phyloP scores from a whole-genome alignment of 2,113 vertebrate genomes.

The Zeus faber region DNA sequence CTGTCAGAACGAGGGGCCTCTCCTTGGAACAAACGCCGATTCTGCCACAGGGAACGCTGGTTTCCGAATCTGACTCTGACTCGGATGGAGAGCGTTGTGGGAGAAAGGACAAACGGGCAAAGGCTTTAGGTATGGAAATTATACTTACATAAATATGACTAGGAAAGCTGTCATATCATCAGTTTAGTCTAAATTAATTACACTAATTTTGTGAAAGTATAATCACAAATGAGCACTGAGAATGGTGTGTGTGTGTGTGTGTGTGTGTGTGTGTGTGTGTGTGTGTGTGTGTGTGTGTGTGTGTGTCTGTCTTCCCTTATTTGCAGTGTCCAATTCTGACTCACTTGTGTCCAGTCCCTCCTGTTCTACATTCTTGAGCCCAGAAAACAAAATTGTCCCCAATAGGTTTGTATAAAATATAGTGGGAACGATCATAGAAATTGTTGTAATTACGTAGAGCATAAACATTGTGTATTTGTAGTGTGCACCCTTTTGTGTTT shows the following conservation, averaged over 20 bases:
- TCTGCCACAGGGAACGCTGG: slow-evolving; percentile 57
- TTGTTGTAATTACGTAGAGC: background rate
- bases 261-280: background rate
- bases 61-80: slow-evolving; percentile 80
- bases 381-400: slow-evolving; percentile 60
- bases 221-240: too few species aligned
- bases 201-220: background rate
- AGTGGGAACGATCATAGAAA: background rate
- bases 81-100: slow-evolving; percentile 72
- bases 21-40: slow-evolving; percentile 52
- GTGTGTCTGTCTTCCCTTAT: slow-evolving; percentile 10
- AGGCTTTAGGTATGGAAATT: slow-evolving; percentile 34
- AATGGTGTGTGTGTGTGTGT: background rate
- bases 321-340: slow-evolving; percentile 53
- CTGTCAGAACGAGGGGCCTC: slow-evolving; percentile 27
- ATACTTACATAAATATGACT: too few species aligned
- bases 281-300: slow-evolving; percentile 3
- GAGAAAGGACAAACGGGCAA: slow-evolving; percentile 20
- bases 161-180: background rate
- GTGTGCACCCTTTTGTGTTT: background rate
- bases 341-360: slow-evolving; percentile 55
- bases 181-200: background rate
- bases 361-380: slow-evolving; percentile 67
- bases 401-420: slow-evolving; percentile 65
- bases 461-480: background rate